These are phyloP conservation scores for Blastobasis adustella DNA, from an alignment of 2,888 invertebrate genomes.

Conservation along the genomic window DNA sequence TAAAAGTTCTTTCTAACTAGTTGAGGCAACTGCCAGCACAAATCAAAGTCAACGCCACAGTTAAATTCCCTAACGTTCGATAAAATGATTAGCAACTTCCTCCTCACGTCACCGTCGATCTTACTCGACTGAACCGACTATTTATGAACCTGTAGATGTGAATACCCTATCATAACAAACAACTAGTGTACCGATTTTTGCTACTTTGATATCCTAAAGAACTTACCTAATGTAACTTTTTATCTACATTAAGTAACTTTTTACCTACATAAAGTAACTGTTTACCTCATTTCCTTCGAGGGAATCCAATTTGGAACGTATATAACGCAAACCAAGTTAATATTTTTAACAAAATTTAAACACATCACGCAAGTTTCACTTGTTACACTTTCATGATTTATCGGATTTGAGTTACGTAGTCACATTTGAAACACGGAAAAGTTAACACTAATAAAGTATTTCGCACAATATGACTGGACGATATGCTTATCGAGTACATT, in stretches of 20 bases:
- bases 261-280: conserved; percentile 12
- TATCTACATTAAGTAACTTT: background rate
- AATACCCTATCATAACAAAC: too few species aligned
- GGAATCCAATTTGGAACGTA: conserved; percentile 60
- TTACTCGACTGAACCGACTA: conserved; percentile 10
- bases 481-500: too few species aligned
- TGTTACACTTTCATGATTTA: too few species aligned
- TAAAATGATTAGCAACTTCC: conserved; percentile 27
- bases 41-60: conserved; percentile 20
- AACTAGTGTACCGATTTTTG: too few species aligned
- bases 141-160: too few species aligned
- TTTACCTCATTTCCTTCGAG: conserved; percentile 55
- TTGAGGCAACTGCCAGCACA: conserved; percentile 27
- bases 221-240: too few species aligned
- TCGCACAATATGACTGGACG: too few species aligned
- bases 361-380: conserved; percentile 38
- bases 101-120: conserved; percentile 17
- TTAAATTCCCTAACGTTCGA: conserved; percentile 13
- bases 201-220: too few species aligned
- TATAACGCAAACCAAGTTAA: conserved; percentile 27
- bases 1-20: too few species aligned
- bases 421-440: too few species aligned
- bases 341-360: conserved; percentile 28
- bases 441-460: too few species aligned
- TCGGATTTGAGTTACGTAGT: too few species aligned